These are phyloP conservation scores for Caenorhabditis japonica DNA, from an alignment of 2,888 invertebrate genomes.

Conservation along the genomic window DNA sequence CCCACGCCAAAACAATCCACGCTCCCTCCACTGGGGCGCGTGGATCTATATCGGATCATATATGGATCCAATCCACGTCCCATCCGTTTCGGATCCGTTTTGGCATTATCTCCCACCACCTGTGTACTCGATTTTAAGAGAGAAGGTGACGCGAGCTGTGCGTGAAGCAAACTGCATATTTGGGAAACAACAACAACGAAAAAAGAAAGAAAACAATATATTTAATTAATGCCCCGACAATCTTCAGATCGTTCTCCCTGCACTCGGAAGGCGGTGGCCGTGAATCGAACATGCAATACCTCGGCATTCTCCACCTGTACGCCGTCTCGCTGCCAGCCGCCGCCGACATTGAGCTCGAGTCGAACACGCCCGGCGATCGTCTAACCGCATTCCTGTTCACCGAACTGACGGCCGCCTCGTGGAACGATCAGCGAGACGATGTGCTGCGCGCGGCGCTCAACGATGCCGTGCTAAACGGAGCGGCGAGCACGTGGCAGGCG, in stretches of 20 bases:
- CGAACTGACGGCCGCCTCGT: constrained; percentile 48
- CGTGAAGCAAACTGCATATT: too few species aligned
- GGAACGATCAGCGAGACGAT: constrained; percentile 58
- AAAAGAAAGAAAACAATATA: too few species aligned
- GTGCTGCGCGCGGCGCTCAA: constrained; percentile 49
- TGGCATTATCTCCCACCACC: too few species aligned
- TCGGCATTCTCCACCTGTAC: constrained; percentile 81
- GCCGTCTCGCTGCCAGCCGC: constrained; percentile 52
- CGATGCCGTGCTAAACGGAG: constrained; percentile 23
- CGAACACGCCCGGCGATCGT: constrained; percentile 23
- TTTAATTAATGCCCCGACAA: too few species aligned
- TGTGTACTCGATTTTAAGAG: too few species aligned
- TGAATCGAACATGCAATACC: constrained; percentile 85
- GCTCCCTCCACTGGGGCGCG: too few species aligned
- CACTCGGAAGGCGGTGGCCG: constrained; percentile 87
- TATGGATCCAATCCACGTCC: too few species aligned
- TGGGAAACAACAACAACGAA: too few species aligned
- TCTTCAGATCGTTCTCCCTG: constrained; percentile 93
- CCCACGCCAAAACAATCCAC: too few species aligned
- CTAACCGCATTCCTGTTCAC: constrained; percentile 60
- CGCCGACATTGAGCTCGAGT: constrained; percentile 27
- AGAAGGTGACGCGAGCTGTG: too few species aligned
- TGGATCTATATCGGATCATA: too few species aligned
- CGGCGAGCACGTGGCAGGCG: constrained; percentile 22
- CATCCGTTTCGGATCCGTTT: too few species aligned